Evolutionary conservation across 2,113 vertebrate species (phyloP), one percentile per base, ranked within the genome.

Genomic region (Myxocyprinus asiaticus): DNA sequence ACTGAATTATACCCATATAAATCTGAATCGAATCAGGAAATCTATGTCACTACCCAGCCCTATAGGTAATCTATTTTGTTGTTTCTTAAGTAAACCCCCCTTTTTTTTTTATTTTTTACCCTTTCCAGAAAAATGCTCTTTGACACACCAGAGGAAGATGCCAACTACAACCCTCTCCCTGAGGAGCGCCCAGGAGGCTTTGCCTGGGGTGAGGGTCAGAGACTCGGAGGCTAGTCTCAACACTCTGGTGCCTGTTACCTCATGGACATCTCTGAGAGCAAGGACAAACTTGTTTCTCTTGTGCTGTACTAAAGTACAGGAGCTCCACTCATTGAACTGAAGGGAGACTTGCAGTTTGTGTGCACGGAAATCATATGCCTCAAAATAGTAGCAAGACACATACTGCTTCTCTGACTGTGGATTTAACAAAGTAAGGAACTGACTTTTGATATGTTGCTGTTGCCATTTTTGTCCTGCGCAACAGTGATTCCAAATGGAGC

Each of bases 121-220:
- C 79, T 47, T 33, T 33, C 22, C 87, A 99, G 98, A 90, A 98
- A 98, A 83, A 95, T 96, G 89, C 93, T 99, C 80, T 98, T 99
- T 82, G 97, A 99, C 87, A 96, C 94, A 0, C 93, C 95, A 0
- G 97, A 98, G 67, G 97, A 98, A 0, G 97, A 99, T 62, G 95
- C 95, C 7, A 97, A 98, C 81, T 98, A 99, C 86, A 98, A 99
- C 76, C 97, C 96, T 4, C 85, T 99, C 53, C 97, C 98, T 0
- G 97, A 99, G 87, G 98, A 99, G 51, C 93, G 95, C 3, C 97
- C 97, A 0, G 97, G 97, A 61, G 98, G 97, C 0, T 99, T 99
- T 10, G 94, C 94, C 0, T 98, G 98, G 97, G 97, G 97, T 6
- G 96, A 98, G 84, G 98, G 97, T n/a, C 97, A 96, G 83, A 94